Base-by-base conservation (phyloP, 2,888 invertebrate species). In the Drosophila neonasuta region DNA sequence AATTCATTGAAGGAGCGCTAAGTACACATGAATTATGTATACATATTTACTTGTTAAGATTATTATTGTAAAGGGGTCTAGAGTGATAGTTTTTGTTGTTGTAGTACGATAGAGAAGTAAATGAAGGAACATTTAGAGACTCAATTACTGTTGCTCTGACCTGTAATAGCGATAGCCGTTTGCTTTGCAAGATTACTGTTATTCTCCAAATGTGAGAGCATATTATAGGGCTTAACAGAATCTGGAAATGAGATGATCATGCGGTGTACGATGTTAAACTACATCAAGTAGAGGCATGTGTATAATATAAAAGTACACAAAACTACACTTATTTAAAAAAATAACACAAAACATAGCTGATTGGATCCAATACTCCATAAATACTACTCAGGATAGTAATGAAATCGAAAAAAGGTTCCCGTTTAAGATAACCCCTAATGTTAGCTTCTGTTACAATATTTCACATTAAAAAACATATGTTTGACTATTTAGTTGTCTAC, bases 141-240 rank as follows among this genome's bases (percentile, higher is more conserved):
- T 69, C 57, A 68, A 60, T 79, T 59, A 72, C 64, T 76, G 55
- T 71, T 77, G 77, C 73, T 79, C 90, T 90, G 87, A 90, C 90
- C 90, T 90, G 90, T 87, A 87, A 90, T 90, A 83, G 89, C 88
- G 81, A 89, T 89, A 77, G 90, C 90, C 82, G 90, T 90, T 88
- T 90, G 88, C 81, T 88, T 88, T 85, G 90, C 80, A 72, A 90
- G 88, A 88, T 89, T 89, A 87, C 90, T 89, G 86, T 90, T 90
- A 82, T 89, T 90, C 89, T 90, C 90, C 90, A 90, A 90, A 89
- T 90, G 90, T 79, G 90, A 90, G 79, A 90, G 88, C 90, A 90
- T 89, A 87, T 90, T 90, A 89, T 90, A 90, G 78, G 90, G 90
- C 88, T 88, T 90, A 83, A 86, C 83, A 85, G 88, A 86, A 90